These are phyloP conservation scores for Temnothorax rugatulus DNA, from an alignment of 2,888 invertebrate species.

Conservation along the genomic window DNA sequence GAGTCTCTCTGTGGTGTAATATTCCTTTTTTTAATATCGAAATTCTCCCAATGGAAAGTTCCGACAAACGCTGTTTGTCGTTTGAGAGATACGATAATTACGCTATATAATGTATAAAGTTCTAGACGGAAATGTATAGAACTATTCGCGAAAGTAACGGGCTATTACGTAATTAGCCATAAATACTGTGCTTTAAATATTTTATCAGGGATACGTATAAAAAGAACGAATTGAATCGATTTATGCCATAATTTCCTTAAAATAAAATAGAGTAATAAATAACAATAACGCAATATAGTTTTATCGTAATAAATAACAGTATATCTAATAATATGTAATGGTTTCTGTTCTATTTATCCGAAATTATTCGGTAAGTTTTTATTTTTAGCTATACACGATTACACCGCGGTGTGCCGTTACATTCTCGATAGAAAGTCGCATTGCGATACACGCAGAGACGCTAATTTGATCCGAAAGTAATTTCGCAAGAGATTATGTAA, in stretches of 20 bases:
- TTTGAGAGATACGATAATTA: slow-evolving; percentile 30
- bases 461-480: slow-evolving; percentile 43
- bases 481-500: slow-evolving; percentile 38
- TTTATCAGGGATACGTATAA: neutral
- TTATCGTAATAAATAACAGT: neutral
- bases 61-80: neutral
- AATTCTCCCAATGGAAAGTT: neutral
- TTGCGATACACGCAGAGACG: slow-evolving; percentile 35
- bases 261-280: neutral
- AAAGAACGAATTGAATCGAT: neutral
- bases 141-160: slow-evolving; percentile 29
- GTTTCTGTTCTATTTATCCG: neutral
- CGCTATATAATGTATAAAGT: neutral
- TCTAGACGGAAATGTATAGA: slow-evolving; percentile 31
- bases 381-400: neutral
- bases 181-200: slow-evolving; percentile 21
- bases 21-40: slow-evolving; percentile 4
- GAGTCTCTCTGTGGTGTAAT: neutral
- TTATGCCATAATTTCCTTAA: neutral
- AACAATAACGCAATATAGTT: neutral
- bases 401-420: slow-evolving; percentile 17
- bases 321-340: neutral
- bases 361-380: slow-evolving; percentile 26
- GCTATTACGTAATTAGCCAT: slow-evolving; percentile 12
- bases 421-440: slow-evolving; percentile 37